These are phyloP conservation scores for Hephaestus fuliginosus DNA, from an alignment of 2,797 vertebrate genomes.

Conservation along the genomic window DNA sequence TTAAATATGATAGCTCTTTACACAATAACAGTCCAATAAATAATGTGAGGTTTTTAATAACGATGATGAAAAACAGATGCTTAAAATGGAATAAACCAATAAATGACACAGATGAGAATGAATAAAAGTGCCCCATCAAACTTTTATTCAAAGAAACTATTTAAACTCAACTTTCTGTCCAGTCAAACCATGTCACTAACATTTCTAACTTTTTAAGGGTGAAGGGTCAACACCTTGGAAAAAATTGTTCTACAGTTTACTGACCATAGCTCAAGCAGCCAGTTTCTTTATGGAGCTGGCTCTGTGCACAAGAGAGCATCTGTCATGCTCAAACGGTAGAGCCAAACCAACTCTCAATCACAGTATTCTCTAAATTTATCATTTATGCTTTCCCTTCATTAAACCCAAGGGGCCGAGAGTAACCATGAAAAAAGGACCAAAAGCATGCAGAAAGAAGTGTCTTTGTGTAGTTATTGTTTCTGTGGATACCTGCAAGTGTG, in stretches of 20 bases:
- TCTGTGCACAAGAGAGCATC: not conserved
- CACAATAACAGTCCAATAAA: too few relatives aligned
- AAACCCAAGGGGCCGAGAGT: not conserved
- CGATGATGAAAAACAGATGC: not conserved
- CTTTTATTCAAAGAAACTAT: too few relatives aligned
- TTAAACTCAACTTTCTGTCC: not conserved
- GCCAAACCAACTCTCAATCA: not conserved
- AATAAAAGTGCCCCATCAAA: too few relatives aligned
- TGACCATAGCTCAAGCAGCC: not conserved
- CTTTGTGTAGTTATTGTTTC: slow-evolving; percentile 5
- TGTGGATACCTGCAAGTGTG: slow-evolving; percentile 4
- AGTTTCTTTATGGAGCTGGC: not conserved
- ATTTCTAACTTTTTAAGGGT: not conserved
- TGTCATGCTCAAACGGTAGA: not conserved
- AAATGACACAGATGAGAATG: not conserved
- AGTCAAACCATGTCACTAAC: not conserved
- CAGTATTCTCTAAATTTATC: not conserved
- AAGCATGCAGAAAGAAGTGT: not conserved
- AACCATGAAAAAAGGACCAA: not conserved
- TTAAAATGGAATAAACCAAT: not conserved
- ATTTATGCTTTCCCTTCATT: not conserved
- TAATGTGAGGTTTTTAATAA: not conserved
- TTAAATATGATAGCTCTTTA: too few relatives aligned
- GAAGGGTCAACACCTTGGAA: not conserved
- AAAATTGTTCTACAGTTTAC: too few relatives aligned